A percentile compares a stretch with the other conserved stretches of the same genome.
Conservation (phyloP, 2,888 invertebrate species). For the Pseudococcus viburni region DNA sequence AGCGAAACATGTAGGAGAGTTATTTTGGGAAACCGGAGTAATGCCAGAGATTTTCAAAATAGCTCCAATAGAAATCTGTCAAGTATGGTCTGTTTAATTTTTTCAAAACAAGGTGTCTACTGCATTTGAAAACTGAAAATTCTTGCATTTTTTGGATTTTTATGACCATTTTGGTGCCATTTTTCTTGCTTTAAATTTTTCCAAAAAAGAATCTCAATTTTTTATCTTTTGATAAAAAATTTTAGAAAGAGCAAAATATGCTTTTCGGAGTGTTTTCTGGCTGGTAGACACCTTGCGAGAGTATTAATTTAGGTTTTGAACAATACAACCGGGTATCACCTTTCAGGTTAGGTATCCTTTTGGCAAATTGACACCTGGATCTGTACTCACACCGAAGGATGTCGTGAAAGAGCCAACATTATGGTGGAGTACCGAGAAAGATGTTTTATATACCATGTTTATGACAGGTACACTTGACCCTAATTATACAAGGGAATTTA, state of each 20-base stretch:
- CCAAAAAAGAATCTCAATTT: too few species aligned
- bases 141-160: too few species aligned
- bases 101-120: neutral
- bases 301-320: neutral
- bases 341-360: slow-evolving; percentile 1
- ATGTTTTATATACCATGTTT: slow-evolving; percentile 81
- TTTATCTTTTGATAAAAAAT: too few species aligned
- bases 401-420: slow-evolving; percentile 75
- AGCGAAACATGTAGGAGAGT: neutral
- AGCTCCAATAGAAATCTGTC: neutral
- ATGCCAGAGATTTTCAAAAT: slow-evolving; percentile 15
- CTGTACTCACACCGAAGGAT: neutral
- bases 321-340: neutral
- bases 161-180: too few species aligned
- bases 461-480: slow-evolving; percentile 79
- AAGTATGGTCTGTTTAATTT: neutral
- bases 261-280: too few species aligned
- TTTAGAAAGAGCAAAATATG: too few species aligned
- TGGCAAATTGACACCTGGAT: neutral
- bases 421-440: slow-evolving; percentile 77
- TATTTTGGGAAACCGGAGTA: neutral
- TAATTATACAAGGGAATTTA: too few species aligned
- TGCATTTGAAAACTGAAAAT: too few species aligned
- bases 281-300: too few species aligned
- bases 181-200: too few species aligned